These are phyloP conservation scores for Crax fasciolata DNA, from an alignment of 2,797 vertebrate genomes.

Conservation along the genomic window DNA sequence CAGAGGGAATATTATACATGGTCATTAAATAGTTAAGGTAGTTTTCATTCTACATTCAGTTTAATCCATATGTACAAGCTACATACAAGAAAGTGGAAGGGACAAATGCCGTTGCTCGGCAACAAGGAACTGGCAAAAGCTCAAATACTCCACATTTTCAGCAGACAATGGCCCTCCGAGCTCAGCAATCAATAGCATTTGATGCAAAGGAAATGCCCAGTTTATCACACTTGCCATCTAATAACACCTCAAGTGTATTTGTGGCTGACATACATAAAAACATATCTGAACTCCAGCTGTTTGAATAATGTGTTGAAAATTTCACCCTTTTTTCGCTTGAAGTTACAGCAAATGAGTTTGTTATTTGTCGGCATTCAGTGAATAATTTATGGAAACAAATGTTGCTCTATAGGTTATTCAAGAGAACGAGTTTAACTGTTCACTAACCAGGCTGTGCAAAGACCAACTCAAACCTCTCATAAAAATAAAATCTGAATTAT, in stretches of 20 bases:
- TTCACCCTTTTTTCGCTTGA: constrained; percentile 3
- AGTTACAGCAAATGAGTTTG: constrained; percentile 26
- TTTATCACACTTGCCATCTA: constrained; percentile 59
- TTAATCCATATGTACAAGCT: constrained; percentile 69
- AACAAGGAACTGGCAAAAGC: constrained; percentile 75
- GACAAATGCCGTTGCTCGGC: constrained; percentile 76
- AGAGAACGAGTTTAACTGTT: constrained; percentile 48
- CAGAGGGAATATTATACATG: neutral
- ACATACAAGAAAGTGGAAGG: constrained; percentile 63
- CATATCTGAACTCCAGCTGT: constrained; percentile 24
- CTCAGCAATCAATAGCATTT: constrained; percentile 69
- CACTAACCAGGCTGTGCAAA: neutral
- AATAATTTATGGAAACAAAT: constrained; percentile 74
- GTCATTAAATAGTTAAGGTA: constrained; percentile 60
- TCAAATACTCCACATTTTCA: constrained; percentile 59
- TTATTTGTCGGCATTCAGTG: constrained; percentile 48
- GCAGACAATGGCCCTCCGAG: constrained; percentile 60
- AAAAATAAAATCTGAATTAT: neutral
- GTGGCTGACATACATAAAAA: constrained; percentile 33
- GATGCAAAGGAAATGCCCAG: constrained; percentile 68
- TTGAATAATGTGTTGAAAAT: constrained; percentile 43
- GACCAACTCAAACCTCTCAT: rapidly evolving
- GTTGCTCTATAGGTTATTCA: constrained; percentile 25
- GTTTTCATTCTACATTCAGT: constrained; percentile 24
- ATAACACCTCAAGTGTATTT: constrained; percentile 60